Conservation (phyloP, 2,113 vertebrate species). For the Scalopus aquaticus region DNA sequence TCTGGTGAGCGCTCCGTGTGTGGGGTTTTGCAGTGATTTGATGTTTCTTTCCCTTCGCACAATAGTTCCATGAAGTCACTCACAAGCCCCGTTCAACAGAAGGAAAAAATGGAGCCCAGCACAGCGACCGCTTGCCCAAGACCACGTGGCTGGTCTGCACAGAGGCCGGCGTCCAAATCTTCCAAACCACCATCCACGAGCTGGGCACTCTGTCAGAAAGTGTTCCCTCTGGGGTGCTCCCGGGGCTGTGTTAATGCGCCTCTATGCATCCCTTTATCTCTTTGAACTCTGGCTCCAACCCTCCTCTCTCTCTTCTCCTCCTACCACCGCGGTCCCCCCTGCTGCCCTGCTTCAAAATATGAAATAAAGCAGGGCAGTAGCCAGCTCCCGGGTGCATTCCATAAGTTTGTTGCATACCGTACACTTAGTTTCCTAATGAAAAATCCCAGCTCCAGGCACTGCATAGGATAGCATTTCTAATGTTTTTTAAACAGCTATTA, state of each 20-base stretch:
- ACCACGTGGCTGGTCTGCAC: neutral
- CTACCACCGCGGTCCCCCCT: accelerated
- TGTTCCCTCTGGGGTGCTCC: neutral
- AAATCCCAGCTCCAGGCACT: conserved; percentile 70
- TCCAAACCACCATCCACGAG: neutral
- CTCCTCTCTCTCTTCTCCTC: neutral
- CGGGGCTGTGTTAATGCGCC: neutral
- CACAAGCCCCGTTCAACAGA: neutral
- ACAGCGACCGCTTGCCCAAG: neutral
- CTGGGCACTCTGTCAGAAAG: neutral
- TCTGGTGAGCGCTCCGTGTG: neutral
- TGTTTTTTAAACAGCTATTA: conserved; percentile 84
- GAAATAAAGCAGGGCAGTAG: neutral
- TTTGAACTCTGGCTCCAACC: neutral
- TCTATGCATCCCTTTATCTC: neutral
- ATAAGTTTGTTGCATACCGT: conserved; percentile 65
- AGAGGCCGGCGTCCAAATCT: neutral
- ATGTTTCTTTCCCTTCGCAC: neutral
- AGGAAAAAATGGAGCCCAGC: neutral
- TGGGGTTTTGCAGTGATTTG: neutral
- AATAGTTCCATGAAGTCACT: neutral
- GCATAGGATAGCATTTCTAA: conserved; percentile 73
- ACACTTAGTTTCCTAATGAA: conserved; percentile 79
- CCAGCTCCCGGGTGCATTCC: conserved; percentile 9
- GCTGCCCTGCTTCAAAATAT: neutral